phyloP scores from a whole-genome alignment of 2,113 vertebrate genomes.

The Gallinago media region DNA sequence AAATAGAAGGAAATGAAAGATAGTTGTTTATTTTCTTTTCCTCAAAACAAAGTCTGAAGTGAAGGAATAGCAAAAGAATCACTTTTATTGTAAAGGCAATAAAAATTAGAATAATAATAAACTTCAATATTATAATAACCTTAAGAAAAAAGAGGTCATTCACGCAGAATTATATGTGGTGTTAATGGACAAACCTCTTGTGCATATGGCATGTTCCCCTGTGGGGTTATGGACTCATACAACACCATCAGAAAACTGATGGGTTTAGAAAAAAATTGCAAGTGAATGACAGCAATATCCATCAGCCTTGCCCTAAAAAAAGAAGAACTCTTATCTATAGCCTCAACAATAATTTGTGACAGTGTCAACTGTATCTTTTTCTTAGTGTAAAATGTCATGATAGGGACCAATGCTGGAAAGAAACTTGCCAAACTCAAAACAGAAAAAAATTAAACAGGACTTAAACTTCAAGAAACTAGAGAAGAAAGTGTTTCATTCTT shows the following conservation, averaged over 20 bases:
- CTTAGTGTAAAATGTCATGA: neutral
- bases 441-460: neutral
- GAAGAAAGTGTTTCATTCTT: neutral
- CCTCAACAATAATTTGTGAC: neutral
- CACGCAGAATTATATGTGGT: neutral
- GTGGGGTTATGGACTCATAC: neutral
- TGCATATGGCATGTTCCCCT: neutral
- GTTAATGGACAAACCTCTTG: neutral
- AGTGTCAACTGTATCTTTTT: neutral
- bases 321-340: neutral
- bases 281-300: neutral
- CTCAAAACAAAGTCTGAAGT: neutral
- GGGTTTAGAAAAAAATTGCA: neutral
- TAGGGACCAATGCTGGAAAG: neutral
- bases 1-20: neutral
- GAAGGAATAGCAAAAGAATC: neutral
- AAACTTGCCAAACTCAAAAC: neutral
- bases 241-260: neutral
- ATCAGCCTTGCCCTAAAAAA: neutral
- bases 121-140: neutral
- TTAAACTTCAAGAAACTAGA: neutral
- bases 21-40: neutral
- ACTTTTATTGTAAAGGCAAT: neutral
- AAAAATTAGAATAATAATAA: neutral
- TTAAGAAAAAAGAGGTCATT: neutral